Percentiles rank a stretch among this genome's conserved stretches.
phyloP scores from a whole-genome alignment of 1,140 invertebrate species.

The Bombus waltoni region DNA sequence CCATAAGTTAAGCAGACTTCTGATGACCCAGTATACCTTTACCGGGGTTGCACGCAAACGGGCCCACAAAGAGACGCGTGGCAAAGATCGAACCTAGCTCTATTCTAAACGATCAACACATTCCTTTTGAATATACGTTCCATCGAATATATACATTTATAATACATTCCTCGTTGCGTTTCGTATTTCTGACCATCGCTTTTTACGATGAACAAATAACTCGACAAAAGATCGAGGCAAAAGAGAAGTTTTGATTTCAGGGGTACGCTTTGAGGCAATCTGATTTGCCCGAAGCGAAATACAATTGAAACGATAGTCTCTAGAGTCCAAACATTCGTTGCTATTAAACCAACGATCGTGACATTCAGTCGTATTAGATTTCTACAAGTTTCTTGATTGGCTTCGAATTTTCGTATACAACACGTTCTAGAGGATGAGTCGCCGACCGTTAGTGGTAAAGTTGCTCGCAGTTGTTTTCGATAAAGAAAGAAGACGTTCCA shows the following conservation, averaged over 20 bases:
- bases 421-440: neutral
- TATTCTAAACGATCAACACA: neutral
- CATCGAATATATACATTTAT: neutral
- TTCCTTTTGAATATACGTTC: neutral
- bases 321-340: constrained; percentile 44
- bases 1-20: constrained; percentile 64
- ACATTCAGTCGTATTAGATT: constrained; percentile 38
- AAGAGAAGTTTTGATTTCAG: neutral
- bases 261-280: neutral
- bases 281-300: neutral
- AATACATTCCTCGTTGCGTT: too few relatives aligned
- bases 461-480: neutral
- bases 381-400: constrained; percentile 28
- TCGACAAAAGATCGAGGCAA: neutral
- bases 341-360: constrained; percentile 61
- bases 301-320: neutral
- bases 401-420: neutral
- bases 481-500: neutral
- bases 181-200: too few relatives aligned
- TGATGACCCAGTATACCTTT: constrained; percentile 49
- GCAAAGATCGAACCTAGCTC: constrained; percentile 50
- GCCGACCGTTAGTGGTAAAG: too few relatives aligned
- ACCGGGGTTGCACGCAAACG: constrained; percentile 47
- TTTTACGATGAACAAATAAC: too few relatives aligned
- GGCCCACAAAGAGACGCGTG: constrained; percentile 50